Conservation (phyloP, 2,888 invertebrate species). For the Zaprionus bogoriensis region DNA sequence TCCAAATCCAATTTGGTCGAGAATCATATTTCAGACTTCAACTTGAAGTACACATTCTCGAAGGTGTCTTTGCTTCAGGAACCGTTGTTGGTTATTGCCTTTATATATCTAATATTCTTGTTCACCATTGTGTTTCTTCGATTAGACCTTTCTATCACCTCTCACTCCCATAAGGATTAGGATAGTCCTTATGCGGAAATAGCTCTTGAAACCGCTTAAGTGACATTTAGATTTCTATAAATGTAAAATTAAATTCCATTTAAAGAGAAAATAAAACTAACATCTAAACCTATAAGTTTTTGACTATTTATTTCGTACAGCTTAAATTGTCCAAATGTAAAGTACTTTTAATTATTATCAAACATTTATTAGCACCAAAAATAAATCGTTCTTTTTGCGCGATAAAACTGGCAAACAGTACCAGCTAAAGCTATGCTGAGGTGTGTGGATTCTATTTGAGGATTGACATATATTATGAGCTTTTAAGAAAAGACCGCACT, state of each 20-base stretch:
- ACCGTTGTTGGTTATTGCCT: slow-evolving; percentile 93
- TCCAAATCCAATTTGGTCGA: slow-evolving; percentile 94
- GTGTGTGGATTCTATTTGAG: too few species aligned
- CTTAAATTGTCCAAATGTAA: too few species aligned
- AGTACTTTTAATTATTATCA: too few species aligned
- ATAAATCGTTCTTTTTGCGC: too few species aligned
- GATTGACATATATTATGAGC: too few species aligned
- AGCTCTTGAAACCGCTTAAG: not conserved
- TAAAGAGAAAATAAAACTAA: not conserved
- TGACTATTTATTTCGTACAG: too few species aligned
- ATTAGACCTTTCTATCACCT: slow-evolving; percentile 96
- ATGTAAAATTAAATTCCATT: not conserved
- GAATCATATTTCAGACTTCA: slow-evolving; percentile 97
- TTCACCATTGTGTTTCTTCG: slow-evolving; percentile 96
- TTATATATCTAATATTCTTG: slow-evolving; percentile 94
- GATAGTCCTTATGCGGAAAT: not conserved
- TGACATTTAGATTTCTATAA: not conserved
- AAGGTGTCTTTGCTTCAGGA: slow-evolving; percentile 94
- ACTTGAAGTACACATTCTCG: slow-evolving; percentile 94
- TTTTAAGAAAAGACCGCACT: too few species aligned
- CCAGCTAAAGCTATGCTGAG: too few species aligned
- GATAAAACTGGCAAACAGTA: too few species aligned
- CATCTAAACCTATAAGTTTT: too few species aligned
- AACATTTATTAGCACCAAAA: too few species aligned
- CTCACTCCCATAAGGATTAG: slow-evolving; percentile 65